Base-by-base conservation (phyloP, 1,140 invertebrate genomes). In the Palaemon carinicauda region DNA sequence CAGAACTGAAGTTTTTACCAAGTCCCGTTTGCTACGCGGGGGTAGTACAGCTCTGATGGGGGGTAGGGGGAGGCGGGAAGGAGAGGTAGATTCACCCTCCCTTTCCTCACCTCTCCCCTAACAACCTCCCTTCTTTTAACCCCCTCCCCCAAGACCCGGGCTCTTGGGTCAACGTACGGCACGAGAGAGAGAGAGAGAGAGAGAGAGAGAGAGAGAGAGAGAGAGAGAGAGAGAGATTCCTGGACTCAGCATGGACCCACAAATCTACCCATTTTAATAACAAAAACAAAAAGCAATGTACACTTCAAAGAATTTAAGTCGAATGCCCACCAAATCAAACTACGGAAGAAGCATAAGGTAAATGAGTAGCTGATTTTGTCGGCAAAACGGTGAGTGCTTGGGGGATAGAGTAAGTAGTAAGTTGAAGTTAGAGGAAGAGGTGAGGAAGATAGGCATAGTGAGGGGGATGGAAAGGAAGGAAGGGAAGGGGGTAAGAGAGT, bases 1-100 rank as follows among this genome's bases (percentile, higher is more conserved):
- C 80, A 82, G 56, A 74, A 33, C 51, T 82, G 51, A 53, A 79
- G 83, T 85, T 85, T 85, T 85, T 85, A 85, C 83, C 73, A 79
- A 85, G 83, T 85, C 83, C 83, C 83, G 83, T 85, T 85, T 51
- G 33, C 54, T 71, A 74, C 52, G 41, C 24, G 51, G 33, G 56
- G 79, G 75, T 15, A 27, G 31, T 54, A 41, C 41, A 24, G 65
- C 56, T 27, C 31, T 29, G 24, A 50, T 51, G 80, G 65, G 56
- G 65, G 14, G 56, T 56, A 17, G 60, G 60, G n/a, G 56, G 33
- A 50, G 56, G 54, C 10, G 31, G 56, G 74, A 77, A 41, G 19
- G 65, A 60, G 69, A 82, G 80, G 69, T 65, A 82, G 80, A 82
- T 80, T 60, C 79, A 56, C 54, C 54, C 78, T 31, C 53, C 52